Base-by-base conservation (phyloP, 2,888 invertebrate genomes). In the Epirrhoe tristata region DNA sequence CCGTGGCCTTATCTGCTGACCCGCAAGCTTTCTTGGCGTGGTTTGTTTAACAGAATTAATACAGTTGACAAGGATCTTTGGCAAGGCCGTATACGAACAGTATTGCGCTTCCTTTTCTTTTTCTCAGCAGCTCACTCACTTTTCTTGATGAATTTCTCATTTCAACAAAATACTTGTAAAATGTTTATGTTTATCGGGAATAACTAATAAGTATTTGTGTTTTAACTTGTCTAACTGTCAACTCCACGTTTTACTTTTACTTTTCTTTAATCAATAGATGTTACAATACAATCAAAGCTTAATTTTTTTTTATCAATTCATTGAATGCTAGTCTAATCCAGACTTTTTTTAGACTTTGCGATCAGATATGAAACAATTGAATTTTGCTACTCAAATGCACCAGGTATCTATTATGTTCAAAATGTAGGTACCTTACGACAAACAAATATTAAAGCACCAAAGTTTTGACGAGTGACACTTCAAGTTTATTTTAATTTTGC, bases 31-130 rank as follows among this genome's bases (percentile, higher is more conserved):
- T 87, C 87, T 87, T 83, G 81, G 71, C 74, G 77, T 69, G 74
- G 89, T 91, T 91, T 90, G 90, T 89, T 91, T 90, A 91, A 90
- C 89, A 87, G 87, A 91, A 92, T 92, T 91, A 91, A 91, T 90
- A 81, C 86, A 72, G 74, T 72, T 76, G 77, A 77, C 77, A 76
- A 76, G 66, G 72, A 75, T 77, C 86, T 89, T 85, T 86, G 81
- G 81, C 82, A 83, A 84, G 86, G 82, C 75, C 72, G 78, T 69
- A 64, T 59, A 56, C 51, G 46, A 53, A 48, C 36, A 53, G 52
- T 58, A 55, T 16, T 61, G 17, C 63, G 24, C 24, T 24, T 24
- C 24, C 66, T 67, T 61, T 66, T 64, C n/a, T 54, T 48, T 54
- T 53, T n/a, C n/a, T n/a, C n/a, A 54, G 36, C 48, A 34, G 32